Percentiles rank a stretch among this genome's conserved stretches.
phyloP scores from a whole-genome alignment of 1,140 invertebrate genomes.

The Anadara kagoshimensis region DNA sequence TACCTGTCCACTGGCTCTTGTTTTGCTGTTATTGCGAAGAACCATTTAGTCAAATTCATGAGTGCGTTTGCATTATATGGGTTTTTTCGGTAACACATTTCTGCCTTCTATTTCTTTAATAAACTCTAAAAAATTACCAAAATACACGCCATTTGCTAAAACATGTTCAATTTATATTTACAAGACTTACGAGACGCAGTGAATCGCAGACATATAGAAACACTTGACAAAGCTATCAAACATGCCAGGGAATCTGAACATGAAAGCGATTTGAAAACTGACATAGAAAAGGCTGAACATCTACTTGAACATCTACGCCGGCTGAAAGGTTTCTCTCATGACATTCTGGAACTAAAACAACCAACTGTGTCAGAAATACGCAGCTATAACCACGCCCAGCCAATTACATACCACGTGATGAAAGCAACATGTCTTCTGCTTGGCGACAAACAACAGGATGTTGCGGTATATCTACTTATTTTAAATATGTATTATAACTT shows the following conservation, averaged over 20 bases:
- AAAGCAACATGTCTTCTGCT: slow-evolving; percentile 56
- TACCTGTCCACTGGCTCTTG: no score
- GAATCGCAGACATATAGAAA: slow-evolving; percentile 47
- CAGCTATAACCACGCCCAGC: slow-evolving; percentile 48
- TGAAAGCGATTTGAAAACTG: slow-evolving; percentile 2
- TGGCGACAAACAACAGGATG: slow-evolving; percentile 30
- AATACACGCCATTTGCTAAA: no score
- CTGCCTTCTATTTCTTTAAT: no score
- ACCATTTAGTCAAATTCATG: no score
- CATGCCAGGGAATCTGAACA: slow-evolving; percentile 35
- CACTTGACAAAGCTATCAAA: slow-evolving; percentile 46
- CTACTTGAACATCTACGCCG: slow-evolving; percentile 47
- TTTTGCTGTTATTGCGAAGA: no score
- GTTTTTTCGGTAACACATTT: no score
- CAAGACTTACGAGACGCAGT: slow-evolving; percentile 51
- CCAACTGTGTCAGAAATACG: slow-evolving; percentile 53
- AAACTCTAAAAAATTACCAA: no score
- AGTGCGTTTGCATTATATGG: no score
- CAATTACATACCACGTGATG: slow-evolving; percentile 54
- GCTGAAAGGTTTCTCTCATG: slow-evolving; percentile 34
- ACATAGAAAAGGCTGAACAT: slow-evolving; percentile 47
- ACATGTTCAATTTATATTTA: no score
- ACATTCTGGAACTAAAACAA: slow-evolving; percentile 46
- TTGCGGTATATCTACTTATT: no score
- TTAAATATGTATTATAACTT: no score